Base-by-base conservation (phyloP, 92 coral and sea anemone species). In the Heteractis magnifica region DNA sequence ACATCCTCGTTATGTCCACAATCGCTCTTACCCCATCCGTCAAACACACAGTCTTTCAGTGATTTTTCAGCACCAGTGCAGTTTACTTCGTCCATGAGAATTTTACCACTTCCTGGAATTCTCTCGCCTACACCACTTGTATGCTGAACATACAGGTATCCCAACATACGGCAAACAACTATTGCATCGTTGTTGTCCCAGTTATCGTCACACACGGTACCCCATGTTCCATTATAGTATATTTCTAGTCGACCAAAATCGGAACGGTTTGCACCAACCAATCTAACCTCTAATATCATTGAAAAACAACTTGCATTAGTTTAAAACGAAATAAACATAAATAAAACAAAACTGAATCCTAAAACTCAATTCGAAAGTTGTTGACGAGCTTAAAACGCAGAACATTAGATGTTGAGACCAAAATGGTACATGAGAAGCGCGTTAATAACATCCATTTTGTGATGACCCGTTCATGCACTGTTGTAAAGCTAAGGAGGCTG, bases 1-100 rank as follows among this genome's bases (percentile, higher is more conserved):
- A 89, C 95, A 64, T 92, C 93, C 73, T 89, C 82, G 6, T 65
- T 71, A 65, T 92, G 95, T 9, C 86, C 64, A 50, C 96, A 92
- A 77, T 90, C 78, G n/a, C 65, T 59, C 51, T n/a, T 71, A 7
- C 87, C 86, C 89, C 82, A 84, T 13, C 89, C 88, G 12, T 4
- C 65, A 79, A 81, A 86, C 12, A 88, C 87, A 75, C 95, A 92
- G 11, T 68, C 80, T 65, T 62, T 76, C 10, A 92, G 49, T 44
- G 87, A 79, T 34, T 74, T 51, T 71, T 92, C 95, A 51, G 48
- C 82, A 12, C 95, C 95, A 12, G 80, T 82, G 59, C 95, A 92
- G 19, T 85, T 85, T 8, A 85, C 91, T 10, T 90, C 87, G 79
- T 92, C 91, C 81, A 87, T 75, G 14, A 60, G 52, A 26, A 88